Percentiles rank a stretch among this genome's conserved stretches.
phyloP scores from a whole-genome alignment of 2,888 invertebrate species.

The Volucella bombylans region DNA sequence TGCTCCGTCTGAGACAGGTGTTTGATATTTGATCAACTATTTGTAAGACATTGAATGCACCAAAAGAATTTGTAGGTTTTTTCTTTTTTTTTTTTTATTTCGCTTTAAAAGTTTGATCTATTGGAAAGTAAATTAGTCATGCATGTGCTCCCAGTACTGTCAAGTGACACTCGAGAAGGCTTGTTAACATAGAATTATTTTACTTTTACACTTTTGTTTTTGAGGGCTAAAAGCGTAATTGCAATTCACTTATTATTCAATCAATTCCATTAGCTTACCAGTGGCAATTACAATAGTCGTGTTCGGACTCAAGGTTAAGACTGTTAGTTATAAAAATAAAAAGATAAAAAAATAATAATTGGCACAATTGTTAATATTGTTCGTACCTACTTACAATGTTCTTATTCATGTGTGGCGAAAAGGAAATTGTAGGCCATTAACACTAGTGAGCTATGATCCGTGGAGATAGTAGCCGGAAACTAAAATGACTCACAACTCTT shows the following conservation, averaged over 20 bases:
- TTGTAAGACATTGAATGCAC: constrained; percentile 50
- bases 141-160: too few relatives aligned
- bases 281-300: constrained; percentile 66
- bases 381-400: constrained; percentile 66
- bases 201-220: constrained; percentile 30
- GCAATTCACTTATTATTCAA: constrained; percentile 69
- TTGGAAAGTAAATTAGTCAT: background rate
- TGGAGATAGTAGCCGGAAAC: constrained; percentile 56
- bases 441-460: constrained; percentile 62
- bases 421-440: constrained; percentile 74
- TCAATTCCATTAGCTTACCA: constrained; percentile 63
- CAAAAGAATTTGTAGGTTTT: constrained; percentile 25
- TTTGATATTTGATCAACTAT: constrained; percentile 54
- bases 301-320: constrained; percentile 67
- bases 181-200: constrained; percentile 13
- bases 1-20: constrained; percentile 61
- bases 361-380: constrained; percentile 69
- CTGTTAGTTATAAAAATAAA: constrained; percentile 62
- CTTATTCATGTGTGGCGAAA: constrained; percentile 70
- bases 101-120: background rate
- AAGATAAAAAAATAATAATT: constrained; percentile 52
- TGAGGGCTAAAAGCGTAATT: constrained; percentile 65
- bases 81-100: background rate
- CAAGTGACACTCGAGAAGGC: constrained; percentile 25
- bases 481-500: constrained; percentile 43